phyloP scores from a whole-genome alignment of 2,113 vertebrate genomes.

The Proteles cristata region DNA sequence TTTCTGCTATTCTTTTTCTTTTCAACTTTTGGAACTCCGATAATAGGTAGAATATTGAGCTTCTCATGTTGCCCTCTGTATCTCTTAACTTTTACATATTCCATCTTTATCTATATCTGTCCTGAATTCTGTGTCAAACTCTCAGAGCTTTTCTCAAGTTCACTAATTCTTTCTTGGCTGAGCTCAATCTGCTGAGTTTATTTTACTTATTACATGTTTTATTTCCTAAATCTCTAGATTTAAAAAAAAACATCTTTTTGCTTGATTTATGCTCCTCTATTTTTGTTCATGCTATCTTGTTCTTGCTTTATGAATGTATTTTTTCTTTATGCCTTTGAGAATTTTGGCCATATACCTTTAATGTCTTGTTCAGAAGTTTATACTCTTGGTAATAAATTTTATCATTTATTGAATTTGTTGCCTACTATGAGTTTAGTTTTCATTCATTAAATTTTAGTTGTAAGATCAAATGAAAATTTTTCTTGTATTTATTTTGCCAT shows the following conservation, averaged over 20 bases:
- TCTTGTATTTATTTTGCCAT: background rate
- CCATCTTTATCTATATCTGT: background rate
- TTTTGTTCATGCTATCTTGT: background rate
- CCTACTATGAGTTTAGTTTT: background rate
- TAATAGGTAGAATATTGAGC: background rate
- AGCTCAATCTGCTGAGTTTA: background rate
- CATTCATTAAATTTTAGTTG: background rate
- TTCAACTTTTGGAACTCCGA: background rate
- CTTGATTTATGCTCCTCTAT: background rate
- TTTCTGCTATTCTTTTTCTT: background rate
- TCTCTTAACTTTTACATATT: background rate
- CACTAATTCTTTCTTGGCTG: background rate
- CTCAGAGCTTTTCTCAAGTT: background rate
- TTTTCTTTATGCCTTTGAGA: background rate
- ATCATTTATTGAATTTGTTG: background rate
- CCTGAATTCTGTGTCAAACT: background rate
- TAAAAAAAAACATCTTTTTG: background rate
- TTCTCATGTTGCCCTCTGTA: background rate
- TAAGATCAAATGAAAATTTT: background rate
- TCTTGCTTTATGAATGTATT: background rate
- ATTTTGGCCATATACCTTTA: background rate
- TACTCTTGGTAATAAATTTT: background rate
- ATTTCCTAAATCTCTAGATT: background rate
- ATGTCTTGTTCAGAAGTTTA: background rate
- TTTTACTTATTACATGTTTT: background rate